Evolutionary conservation across 2,888 invertebrate species (phyloP).

Genomic region (Drosophila cognata): DNA sequence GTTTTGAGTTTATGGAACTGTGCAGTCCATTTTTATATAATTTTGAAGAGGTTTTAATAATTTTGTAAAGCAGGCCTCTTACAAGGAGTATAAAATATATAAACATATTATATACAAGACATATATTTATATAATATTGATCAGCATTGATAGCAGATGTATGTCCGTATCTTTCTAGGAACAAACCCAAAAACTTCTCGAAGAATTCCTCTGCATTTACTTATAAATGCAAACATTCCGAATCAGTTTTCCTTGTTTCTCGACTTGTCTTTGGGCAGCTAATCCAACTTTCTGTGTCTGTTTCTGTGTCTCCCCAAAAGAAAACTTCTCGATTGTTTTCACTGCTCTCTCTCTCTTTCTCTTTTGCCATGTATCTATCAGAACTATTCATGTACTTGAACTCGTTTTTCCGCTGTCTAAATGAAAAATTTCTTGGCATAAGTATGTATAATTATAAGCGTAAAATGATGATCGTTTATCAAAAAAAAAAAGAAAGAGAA

Average conservation of each 20-base stretch:
- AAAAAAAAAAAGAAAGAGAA: not conserved
- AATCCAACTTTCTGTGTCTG: not conserved
- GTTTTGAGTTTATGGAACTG: slow-evolving; percentile 39
- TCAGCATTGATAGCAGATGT: not conserved
- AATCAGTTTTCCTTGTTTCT: not conserved
- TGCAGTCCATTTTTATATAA: slow-evolving; percentile 9
- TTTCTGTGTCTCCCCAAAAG: slow-evolving; percentile 1
- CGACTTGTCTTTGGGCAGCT: slow-evolving; percentile 1
- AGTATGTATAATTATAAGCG: slow-evolving; percentile 30
- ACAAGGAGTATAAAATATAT: not conserved
- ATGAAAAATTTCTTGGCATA: slow-evolving; percentile 25
- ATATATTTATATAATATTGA: not conserved
- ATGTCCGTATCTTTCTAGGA: not conserved
- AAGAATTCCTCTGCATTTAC: not conserved
- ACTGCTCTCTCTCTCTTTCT: slow-evolving; percentile 14
- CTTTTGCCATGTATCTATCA: slow-evolving; percentile 10
- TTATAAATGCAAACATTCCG: not conserved
- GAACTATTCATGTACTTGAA: slow-evolving; percentile 58
- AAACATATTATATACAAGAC: not conserved
- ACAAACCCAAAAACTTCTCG: not conserved
- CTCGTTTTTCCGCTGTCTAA: slow-evolving; percentile 47
- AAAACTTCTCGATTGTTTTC: not conserved
- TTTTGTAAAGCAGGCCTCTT: not conserved
- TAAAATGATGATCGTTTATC: slow-evolving; percentile 39
- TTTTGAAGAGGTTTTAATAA: not conserved